Base-by-base conservation (phyloP, 1,140 invertebrate genomes). In the Drosophila dunni region DNA sequence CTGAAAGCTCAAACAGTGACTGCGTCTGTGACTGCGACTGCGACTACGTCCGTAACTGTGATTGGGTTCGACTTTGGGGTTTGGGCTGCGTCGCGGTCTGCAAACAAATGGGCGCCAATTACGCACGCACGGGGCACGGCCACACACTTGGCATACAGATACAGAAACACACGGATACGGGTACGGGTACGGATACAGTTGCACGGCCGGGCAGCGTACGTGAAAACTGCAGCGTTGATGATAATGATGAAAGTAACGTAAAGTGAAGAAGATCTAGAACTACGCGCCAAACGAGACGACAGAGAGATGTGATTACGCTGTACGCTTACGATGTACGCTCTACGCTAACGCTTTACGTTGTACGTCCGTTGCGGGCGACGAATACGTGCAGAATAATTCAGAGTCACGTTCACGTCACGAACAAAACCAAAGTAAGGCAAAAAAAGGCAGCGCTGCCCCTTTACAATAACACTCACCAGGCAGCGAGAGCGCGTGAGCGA, bases 301-400 rank as follows among this genome's bases (percentile, higher is more conserved):
- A 13, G 40, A 45, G 53, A 40, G 69, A 57, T 44, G 53, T 56
- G 64, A 57, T 53, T 53, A 53, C 50, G 46, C 24, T 48, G 44
- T 53, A 53, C 50, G 40, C 38, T 40, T 40, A 48, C 60, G 51
- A 53, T 44, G 51, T 73, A 62, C 54, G 46, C 61, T 66, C 17
- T 61, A 71, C 78, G 63, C 45, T 75, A 51, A 71, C 78, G 63
- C 45, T 75, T 57, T 64, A 64, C 78, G 75, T 76, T 72, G 66
- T 91, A 89, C 90, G 90, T 91, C 90, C 90, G 90, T 89, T 86
- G 81, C 86, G 91, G 90, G 73, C 90, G 84, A 91, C 88, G 90
- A 90, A 72, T 91, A 89, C 86, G 86, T 89, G 83, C 86, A 91
- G 90, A 91, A 91, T 91, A 91, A 91, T 91, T 81, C 83, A 89